Evolutionary conservation across 2,113 vertebrate genomes (phyloP), one percentile per base, ranked within the genome.

Genomic region (Mustelus asterias): DNA sequence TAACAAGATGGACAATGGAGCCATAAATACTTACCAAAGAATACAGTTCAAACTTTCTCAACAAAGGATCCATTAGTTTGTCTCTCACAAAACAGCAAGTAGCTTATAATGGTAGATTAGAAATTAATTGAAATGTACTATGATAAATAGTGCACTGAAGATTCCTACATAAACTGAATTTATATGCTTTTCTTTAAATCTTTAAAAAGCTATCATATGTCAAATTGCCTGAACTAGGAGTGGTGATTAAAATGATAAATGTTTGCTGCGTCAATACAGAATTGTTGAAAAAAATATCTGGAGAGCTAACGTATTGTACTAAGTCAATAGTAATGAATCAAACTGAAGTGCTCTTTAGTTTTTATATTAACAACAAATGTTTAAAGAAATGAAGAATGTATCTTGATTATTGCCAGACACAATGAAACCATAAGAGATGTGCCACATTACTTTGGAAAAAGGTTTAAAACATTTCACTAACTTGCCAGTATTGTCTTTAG

Each of bases 341-440:
- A 93, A 93, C 89, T 93, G 89, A 93, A 93, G 33, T 33, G 65
- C 60, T 37, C n/a, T 93, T 93, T 67, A 93, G 60, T 93, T 93
- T 92, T 44, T 93, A 93, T 67, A 93, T 93, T 65, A 93, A 93
- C 33, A 93, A 93, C 89, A 93, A 93, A 93, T 93, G 60, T 93
- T 93, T 93, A 67, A 93, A 67, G 14, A 37, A 93, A 20, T 93
- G n/a, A 93, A 93, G 89, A 93, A 93, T 93, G 60, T 65, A 65
- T 63, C n/a, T 93, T 93, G n/a, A 93, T 93, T 63, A 37, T 67
- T 65, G n/a, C 58, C 89, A 93, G 89, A 65, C 60, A 93, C 63
- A 65, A 93, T 93, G 89, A 93, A 93, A 65, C 89, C 33, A 89
- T 89, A 26, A 67, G 60, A 65, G 89, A 65, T 65, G 33, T 37